Conservation (phyloP, 2,797 vertebrate genomes). For the Galagoides demidoff region DNA sequence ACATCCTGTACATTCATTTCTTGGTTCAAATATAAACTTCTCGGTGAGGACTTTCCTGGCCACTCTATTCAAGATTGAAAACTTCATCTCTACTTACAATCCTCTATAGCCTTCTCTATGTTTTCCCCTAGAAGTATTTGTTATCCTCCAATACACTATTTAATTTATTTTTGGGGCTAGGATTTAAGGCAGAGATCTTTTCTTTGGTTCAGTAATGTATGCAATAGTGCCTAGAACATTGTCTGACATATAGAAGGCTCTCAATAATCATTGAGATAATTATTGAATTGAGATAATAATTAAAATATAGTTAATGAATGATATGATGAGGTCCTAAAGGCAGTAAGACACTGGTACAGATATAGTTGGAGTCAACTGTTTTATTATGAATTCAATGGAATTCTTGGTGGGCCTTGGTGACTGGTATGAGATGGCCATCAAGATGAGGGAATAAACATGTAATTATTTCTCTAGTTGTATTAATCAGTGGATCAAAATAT, state of each 20-base stretch:
- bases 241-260: not conserved
- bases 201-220: not conserved
- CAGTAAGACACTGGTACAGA: not conserved
- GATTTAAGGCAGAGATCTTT: not conserved
- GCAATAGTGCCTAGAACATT: not conserved
- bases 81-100: not conserved
- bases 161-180: not conserved
- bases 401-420: not conserved
- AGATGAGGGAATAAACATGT: not conserved
- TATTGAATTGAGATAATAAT: no score
- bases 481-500: not conserved
- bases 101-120: not conserved
- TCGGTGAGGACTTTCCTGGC: not conserved
- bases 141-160: not conserved
- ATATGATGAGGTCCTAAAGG: not conserved
- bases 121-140: not conserved
- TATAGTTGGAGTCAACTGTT: not conserved
- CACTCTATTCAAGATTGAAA: not conserved
- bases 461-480: not conserved
- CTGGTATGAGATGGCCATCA: not conserved
- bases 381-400: not conserved
- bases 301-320: not conserved
- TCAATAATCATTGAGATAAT: not conserved
- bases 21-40: not conserved
- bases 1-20: not conserved